Percentiles rank a stretch among this genome's conserved stretches.
Conservation (phyloP, 2,888 invertebrate genomes). For the Eupithecia insigniata region DNA sequence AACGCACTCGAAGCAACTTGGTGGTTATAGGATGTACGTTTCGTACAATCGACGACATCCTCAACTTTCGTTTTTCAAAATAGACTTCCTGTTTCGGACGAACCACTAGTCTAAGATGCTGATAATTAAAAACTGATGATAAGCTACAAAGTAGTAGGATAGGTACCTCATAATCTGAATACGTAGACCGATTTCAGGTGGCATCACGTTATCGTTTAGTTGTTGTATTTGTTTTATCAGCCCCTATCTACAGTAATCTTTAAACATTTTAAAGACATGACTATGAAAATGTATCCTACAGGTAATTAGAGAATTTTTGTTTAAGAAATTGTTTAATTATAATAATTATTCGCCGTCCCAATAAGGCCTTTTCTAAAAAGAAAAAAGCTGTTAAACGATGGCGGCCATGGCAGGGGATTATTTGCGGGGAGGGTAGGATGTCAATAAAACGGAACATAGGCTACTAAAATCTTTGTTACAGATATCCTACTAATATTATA, state of each 20-base stretch:
- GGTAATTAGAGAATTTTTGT: neutral
- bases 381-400: neutral
- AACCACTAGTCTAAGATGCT: neutral
- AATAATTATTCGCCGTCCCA: neutral
- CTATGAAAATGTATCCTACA: neutral
- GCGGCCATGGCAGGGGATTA: neutral
- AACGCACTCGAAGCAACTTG: too few relatives aligned
- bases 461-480: too few relatives aligned
- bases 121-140: neutral
- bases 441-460: too few relatives aligned
- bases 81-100: neutral
- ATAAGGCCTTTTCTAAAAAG: neutral
- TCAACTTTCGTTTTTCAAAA: too few relatives aligned
- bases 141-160: slow-evolving; percentile 1
- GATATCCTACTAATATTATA: too few relatives aligned
- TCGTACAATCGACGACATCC: too few relatives aligned
- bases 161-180: neutral
- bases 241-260: slow-evolving; percentile 16
- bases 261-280: neutral
- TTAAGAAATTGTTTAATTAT: neutral
- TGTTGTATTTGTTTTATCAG: slow-evolving; percentile 3
- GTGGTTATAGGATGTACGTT: too few relatives aligned
- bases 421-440: neutral
- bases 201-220: neutral
- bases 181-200: slow-evolving; percentile 6